Percentiles rank a stretch among this genome's conserved stretches.
These are phyloP conservation scores for Solea solea DNA, from an alignment of 2,113 vertebrate genomes.

Conservation along the genomic window DNA sequence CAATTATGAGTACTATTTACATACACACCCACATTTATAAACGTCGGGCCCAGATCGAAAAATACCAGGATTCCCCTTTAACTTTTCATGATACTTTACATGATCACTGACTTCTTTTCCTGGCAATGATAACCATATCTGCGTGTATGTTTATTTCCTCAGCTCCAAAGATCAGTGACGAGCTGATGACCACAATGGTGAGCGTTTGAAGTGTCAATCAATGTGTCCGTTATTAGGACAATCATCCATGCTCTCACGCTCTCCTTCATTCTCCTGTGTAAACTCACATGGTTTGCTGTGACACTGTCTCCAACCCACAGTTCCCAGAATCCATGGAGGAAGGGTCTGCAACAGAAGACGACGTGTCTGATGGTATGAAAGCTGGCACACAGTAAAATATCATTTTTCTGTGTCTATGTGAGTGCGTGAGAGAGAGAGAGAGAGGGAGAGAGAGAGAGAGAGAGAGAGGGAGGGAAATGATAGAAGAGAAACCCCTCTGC, in stretches of 20 bases:
- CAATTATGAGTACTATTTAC: too few species aligned
- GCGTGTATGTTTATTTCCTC: conserved; percentile 49
- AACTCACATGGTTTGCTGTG: background rate
- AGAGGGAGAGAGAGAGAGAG: background rate
- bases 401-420: background rate
- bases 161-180: background rate
- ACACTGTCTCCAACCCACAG: conserved; percentile 16
- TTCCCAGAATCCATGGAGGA: conserved; percentile 3
- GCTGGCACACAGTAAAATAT: background rate
- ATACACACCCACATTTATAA: too few species aligned
- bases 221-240: background rate
- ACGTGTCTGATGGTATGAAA: conserved; percentile 13
- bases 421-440: background rate
- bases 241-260: background rate
- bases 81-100: background rate
- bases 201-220: conserved; percentile 2
- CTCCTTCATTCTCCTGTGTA: background rate
- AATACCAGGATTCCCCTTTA: too few species aligned
- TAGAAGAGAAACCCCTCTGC: conserved; percentile 22
- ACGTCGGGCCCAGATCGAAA: too few species aligned
- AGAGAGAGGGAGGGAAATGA: background rate
- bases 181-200: conserved; percentile 33
- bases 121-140: background rate
- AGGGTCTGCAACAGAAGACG: conserved; percentile 8
- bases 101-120: too few species aligned